Evolutionary conservation across 1,140 invertebrate species (phyloP), one percentile per base, ranked within the genome.

Genomic region (Choristoneura fumiferana): DNA sequence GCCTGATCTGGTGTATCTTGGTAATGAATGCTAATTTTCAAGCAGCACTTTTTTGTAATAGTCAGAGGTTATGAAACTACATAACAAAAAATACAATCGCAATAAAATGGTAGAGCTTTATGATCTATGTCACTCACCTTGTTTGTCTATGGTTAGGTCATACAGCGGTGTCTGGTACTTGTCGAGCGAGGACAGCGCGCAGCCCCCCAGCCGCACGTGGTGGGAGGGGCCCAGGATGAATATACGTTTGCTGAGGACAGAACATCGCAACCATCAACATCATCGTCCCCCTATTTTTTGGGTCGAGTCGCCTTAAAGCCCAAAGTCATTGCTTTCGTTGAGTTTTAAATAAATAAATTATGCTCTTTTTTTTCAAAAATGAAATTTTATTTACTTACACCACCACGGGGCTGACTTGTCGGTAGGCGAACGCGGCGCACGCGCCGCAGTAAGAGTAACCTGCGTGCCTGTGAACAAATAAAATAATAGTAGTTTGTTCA

Each of bases 221-320:
- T 99, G 98, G 35, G 98, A 99, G 45, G 98, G 98, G 14, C 98
- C 98, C 70, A 99, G 90, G 78, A 99, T 98, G 87, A 99, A 99
- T 69, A 99, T 95, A 63, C 97, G 91, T 81, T 96, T 93, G 8
- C 93, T 93, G 78, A 2, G 62, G n/a, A n/a, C n/a, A n/a, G n/a
- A n/a, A n/a, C n/a, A n/a, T n/a, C n/a, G n/a, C n/a, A n/a, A n/a
- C n/a, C n/a, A n/a, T n/a, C n/a, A n/a, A n/a, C n/a, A n/a, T n/a
- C n/a, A n/a, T n/a, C n/a, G n/a, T n/a, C n/a, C n/a, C n/a, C n/a
- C n/a, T n/a, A n/a, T n/a, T n/a, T n/a, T n/a, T n/a, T n/a, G n/a
- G n/a, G n/a, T n/a, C n/a, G n/a, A n/a, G n/a, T n/a, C n/a, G n/a
- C n/a, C n/a, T n/a, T n/a, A n/a, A n/a, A n/a, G n/a, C n/a, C n/a